Base-by-base conservation (phyloP, 2,888 invertebrate genomes). In the Scaptomyza caliginosa region DNA sequence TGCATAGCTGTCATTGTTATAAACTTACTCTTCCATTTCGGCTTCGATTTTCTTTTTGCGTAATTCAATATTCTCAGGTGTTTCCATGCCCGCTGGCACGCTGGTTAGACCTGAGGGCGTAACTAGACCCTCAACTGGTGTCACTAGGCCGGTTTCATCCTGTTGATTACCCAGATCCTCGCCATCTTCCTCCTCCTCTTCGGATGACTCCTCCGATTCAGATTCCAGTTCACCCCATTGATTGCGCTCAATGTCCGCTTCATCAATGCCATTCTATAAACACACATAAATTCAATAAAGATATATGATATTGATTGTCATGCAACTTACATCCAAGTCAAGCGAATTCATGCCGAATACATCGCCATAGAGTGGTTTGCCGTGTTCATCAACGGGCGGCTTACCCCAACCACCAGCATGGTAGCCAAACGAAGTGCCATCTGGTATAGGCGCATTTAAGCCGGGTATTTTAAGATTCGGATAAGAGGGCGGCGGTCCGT, bases 351-450 rank as follows among this genome's bases (percentile, higher is more conserved):
- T 95, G 4, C 99, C 99, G 90, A 99, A 99, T 2, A 99, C 99
- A 92, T 99, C 99, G 2, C 99, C 99, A 90, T 99, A 99, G 1
- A 99, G 92, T 0, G 99, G 99, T 90, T 98, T 96, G 32, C 99
- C 99, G 67, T 95, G 96, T 92, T 99, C 99, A 92, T 99, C 99
- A 0, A 99, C 99, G 0, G 99, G 99, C 10, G 99, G 99, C 91
- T 99, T 99, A 64, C 99, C 99, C 99, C 99, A 99, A 23, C 99
- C 99, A 34, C 98, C 99, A 0, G 99, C 99, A 92, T 99, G 99
- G 92, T 99, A 99, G 16, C 99, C 99, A 91, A 99, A 99, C 0
- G 98, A 96, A 89, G 99, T 99, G 2, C 96, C 95, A 66, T 99
- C 99, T 0, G 99, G 99, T 83, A 99, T 99, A 0, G 99, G 98